Base-by-base conservation (phyloP, 2,797 vertebrate species). In the Dipus sagitta region DNA sequence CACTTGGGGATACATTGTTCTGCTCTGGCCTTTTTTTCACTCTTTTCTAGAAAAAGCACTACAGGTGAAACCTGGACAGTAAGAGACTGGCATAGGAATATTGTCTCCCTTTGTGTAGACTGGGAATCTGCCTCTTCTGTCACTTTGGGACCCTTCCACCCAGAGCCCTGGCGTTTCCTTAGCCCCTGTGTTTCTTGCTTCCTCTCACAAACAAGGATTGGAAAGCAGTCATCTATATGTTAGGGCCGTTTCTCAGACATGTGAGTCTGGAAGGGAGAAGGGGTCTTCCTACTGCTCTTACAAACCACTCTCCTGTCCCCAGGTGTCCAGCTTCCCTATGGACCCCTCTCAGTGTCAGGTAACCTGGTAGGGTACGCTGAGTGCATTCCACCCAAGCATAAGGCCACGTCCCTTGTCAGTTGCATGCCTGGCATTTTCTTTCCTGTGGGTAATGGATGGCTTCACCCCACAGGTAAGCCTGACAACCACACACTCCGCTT, bases 301-400 rank as follows among this genome's bases (percentile, higher is more conserved):
- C n/a, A 75, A 21, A 18, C 20, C 17, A 2, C 2, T n/a, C 28
- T 42, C 30, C 52, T 26, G 23, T 4, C 80, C n/a, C 32, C 15
- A 60, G 1, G 13, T 1, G 11, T 8, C 6, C 3, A 1, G 30
- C 32, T 68, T 78, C n/a, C 0, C 13, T 0, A 0, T 0, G 54
- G 71, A 54, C 34, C 67, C 23, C 14, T 52, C 71, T 24, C 15
- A 1, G 54, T 30, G 2, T 54, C 4, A 26, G 24, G 21, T 23
- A 21, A 47, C 47, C 68, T 12, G 6, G 18, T 23, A 6, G 28
- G 14, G 38, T 6, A 38, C 60, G 32, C 64, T 2, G 7, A 30
- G 58, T 23, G 15, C 42, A 4, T 8, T 30, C 54, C 3, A n/a
- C 47, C 28, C 8, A 15, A 17, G 62, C 7, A 0, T 23, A 54